A percentile compares a stretch with the other conserved stretches of the same genome.
Evolutionary conservation across 2,113 vertebrate genomes (phyloP).

Genomic region (Tragelaphus strepsiceros): DNA sequence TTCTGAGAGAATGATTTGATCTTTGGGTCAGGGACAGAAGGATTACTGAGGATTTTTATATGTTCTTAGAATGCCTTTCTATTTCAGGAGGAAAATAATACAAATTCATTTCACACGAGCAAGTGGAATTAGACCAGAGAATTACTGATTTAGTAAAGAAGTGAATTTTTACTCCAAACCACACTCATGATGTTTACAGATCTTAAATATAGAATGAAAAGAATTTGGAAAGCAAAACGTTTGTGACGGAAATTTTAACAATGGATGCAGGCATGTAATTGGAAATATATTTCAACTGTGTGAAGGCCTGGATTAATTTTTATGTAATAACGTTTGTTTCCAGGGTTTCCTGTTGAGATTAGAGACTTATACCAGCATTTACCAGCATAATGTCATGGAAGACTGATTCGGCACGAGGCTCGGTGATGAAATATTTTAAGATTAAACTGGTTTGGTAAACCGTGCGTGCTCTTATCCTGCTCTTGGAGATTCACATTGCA

Average conservation of each 20-base stretch:
- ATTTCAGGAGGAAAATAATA: constrained; percentile 45
- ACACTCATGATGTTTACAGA: background rate
- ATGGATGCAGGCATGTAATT: background rate
- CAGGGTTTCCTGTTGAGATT: background rate
- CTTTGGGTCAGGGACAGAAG: background rate
- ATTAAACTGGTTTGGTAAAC: background rate
- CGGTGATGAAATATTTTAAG: background rate
- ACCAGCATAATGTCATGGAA: background rate
- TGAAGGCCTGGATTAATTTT: background rate
- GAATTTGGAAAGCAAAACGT: background rate
- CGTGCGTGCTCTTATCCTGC: background rate
- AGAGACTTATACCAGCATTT: background rate
- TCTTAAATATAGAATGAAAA: background rate
- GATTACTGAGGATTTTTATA: constrained; percentile 41
- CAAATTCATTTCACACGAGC: constrained; percentile 7
- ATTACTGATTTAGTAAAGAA: background rate
- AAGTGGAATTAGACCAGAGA: background rate
- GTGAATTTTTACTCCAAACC: background rate
- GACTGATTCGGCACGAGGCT: background rate
- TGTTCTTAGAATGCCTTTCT: constrained; percentile 55
- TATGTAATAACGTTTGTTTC: background rate
- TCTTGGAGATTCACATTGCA: background rate
- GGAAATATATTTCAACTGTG: background rate
- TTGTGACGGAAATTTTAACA: background rate
- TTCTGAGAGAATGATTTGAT: constrained; percentile 37